Base-by-base conservation (phyloP, 2,113 vertebrate species). In the Sinosuthora webbiana region DNA sequence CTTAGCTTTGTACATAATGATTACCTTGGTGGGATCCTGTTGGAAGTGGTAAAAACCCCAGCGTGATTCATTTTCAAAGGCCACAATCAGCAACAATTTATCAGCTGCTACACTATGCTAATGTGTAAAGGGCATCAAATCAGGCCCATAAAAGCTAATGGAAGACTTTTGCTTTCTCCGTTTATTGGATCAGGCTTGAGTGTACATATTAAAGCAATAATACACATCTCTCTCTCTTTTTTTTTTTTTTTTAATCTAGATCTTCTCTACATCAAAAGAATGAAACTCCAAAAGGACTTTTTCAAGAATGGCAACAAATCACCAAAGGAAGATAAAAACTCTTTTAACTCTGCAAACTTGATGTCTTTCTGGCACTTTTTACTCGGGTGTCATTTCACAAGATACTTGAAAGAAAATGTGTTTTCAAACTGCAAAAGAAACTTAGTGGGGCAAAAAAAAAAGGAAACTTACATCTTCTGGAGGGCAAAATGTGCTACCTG, bases 401-500 rank as follows among this genome's bases (percentile, higher is more conserved):
- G 42, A 50, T 52, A 44, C 35, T 81, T 86, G 22, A 55, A 90
- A 91, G 47, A 83, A 90, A 89, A 74, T 52, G 6, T 59, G 20
- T 37, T 91, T 90, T 70, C 35, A 81, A 68, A 81, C 2, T 19
- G 4, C 24, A 71, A 78, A 88, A 80, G 62, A 69, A 73, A 56
- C 7, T 37, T n/a, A 30, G 8, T 25, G 24, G 5, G 2, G 0
- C 0, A 1, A 35, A 55, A 45, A 15, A 17, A 14, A 76, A 70
- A 3, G 15, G 22, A 91, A 79, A 64, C 4, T 8, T 41, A 14
- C 41, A 41, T 41, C 13, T 75, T 91, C 33, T 71, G 74, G 71
- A 81, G 87, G 49, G 28, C n/a, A 84, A 90, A 87, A 81, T 27
- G 6, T 1, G 3, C 13, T 55, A 83, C 41, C 25, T 74, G 47